Percentiles rank a stretch among this genome's conserved stretches.
Conservation (phyloP, 2,888 invertebrate genomes). For the Cosmia trapezina region DNA sequence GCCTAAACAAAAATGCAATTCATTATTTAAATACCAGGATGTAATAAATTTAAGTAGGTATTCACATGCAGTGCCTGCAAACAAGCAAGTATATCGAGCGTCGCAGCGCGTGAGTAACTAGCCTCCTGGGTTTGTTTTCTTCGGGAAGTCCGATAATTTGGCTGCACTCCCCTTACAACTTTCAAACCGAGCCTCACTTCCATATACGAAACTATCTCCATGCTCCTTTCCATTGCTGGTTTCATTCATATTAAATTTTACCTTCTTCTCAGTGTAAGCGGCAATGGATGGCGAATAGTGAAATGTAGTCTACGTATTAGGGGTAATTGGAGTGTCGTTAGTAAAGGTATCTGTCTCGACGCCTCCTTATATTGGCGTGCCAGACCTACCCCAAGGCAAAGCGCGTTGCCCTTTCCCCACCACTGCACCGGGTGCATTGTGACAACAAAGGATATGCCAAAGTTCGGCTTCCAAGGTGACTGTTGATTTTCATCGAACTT, state of each 20-base stretch:
- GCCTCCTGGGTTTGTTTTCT: slow-evolving; percentile 79
- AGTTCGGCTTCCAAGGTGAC: slow-evolving; percentile 54
- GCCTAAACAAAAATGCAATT: neutral
- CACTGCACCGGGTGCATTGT: slow-evolving; percentile 73
- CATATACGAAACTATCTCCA: neutral
- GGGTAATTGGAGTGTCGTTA: slow-evolving; percentile 68
- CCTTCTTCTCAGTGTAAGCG: neutral
- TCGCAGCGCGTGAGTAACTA: slow-evolving; percentile 71
- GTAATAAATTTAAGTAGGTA: slow-evolving; percentile 51
- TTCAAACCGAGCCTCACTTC: slow-evolving; percentile 20
- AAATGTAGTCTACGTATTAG: slow-evolving; percentile 26
- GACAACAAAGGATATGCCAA: slow-evolving; percentile 68
- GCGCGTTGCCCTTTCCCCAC: slow-evolving; percentile 75
- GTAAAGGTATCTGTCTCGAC: slow-evolving; percentile 77
- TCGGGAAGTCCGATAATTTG: slow-evolving; percentile 83
- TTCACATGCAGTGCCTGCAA: slow-evolving; percentile 50
- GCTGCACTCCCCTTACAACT: slow-evolving; percentile 74
- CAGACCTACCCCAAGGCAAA: slow-evolving; percentile 86
- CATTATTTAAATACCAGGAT: slow-evolving; percentile 40
- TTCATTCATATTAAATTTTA: neutral
- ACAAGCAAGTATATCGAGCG: slow-evolving; percentile 69
- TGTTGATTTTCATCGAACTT: slow-evolving; percentile 51
- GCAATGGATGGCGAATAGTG: slow-evolving; percentile 63
- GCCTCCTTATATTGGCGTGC: slow-evolving; percentile 72
- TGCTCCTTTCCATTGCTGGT: slow-evolving; percentile 63